These are phyloP conservation scores for Periplaneta americana DNA, from an alignment of 1,140 invertebrate genomes.

Conservation along the genomic window DNA sequence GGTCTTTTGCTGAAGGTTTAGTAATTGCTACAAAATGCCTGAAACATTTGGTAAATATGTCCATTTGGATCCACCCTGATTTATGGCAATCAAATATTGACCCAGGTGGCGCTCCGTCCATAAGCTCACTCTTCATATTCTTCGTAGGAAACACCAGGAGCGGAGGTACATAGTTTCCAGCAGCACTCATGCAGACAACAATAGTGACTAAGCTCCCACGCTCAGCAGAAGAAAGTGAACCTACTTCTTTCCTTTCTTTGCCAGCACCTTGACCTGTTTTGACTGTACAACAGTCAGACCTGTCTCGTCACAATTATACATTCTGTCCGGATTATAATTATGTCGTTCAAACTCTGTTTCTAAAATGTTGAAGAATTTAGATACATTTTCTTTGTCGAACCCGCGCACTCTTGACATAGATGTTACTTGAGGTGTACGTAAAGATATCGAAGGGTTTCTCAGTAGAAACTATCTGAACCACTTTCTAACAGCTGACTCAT, in stretches of 20 bases:
- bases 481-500: background rate
- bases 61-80: too few relatives aligned
- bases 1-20: too few relatives aligned
- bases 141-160: too few relatives aligned
- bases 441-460: background rate
- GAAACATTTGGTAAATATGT: too few relatives aligned
- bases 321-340: background rate
- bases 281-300: slow-evolving; percentile 2
- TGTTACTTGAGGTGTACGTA: background rate
- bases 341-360: background rate
- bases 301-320: background rate
- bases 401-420: background rate
- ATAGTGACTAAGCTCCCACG: too few relatives aligned
- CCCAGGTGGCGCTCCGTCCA: too few relatives aligned
- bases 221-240: too few relatives aligned
- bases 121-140: too few relatives aligned
- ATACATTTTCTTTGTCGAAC: background rate
- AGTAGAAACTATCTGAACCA: background rate
- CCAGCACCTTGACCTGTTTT: background rate
- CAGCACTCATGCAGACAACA: too few relatives aligned
- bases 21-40: too few relatives aligned
- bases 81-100: too few relatives aligned
- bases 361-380: background rate
- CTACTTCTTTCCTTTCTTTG: background rate
- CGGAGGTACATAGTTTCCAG: too few relatives aligned